Conservation (phyloP, 2,113 vertebrate species). For the Cyprinodon brontotheroides region DNA sequence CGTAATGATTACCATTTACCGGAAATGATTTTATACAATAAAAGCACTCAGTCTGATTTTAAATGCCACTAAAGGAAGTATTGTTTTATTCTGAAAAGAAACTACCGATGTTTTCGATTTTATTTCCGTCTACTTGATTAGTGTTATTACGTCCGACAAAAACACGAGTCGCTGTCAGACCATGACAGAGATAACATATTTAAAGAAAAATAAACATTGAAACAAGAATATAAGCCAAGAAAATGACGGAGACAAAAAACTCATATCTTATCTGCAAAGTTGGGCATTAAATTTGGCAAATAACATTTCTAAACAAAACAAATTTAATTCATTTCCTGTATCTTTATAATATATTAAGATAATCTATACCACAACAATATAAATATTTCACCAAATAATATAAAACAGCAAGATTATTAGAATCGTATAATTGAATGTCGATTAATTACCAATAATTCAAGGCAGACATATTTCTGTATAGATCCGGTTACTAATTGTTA, state of each 20-base stretch:
- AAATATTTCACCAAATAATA: neutral
- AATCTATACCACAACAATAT: too few species aligned
- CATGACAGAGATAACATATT: neutral
- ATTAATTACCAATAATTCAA: too few species aligned
- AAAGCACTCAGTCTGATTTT: neutral
- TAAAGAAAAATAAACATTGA: too few species aligned
- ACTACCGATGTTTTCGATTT: accelerated
- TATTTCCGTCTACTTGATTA: neutral
- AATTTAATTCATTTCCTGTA: neutral
- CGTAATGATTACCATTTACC: accelerated
- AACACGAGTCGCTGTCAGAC: conserved; percentile 32
- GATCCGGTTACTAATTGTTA: neutral
- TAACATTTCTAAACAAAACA: neutral
- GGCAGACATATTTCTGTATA: too few species aligned
- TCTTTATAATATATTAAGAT: too few species aligned
- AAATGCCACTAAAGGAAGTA: accelerated
- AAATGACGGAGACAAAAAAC: too few species aligned
- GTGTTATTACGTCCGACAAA: conserved; percentile 31
- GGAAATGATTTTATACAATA: conserved; percentile 43
- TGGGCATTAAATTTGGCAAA: too few species aligned
- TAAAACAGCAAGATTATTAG: too few species aligned
- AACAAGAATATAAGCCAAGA: too few species aligned
- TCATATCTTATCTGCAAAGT: too few species aligned
- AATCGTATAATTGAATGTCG: too few species aligned
- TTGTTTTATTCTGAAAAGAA: conserved; percentile 26